Evolutionary conservation across 2,113 vertebrate genomes (phyloP), one percentile per base, ranked within the genome.

Genomic region (Oreochromis aureus): DNA sequence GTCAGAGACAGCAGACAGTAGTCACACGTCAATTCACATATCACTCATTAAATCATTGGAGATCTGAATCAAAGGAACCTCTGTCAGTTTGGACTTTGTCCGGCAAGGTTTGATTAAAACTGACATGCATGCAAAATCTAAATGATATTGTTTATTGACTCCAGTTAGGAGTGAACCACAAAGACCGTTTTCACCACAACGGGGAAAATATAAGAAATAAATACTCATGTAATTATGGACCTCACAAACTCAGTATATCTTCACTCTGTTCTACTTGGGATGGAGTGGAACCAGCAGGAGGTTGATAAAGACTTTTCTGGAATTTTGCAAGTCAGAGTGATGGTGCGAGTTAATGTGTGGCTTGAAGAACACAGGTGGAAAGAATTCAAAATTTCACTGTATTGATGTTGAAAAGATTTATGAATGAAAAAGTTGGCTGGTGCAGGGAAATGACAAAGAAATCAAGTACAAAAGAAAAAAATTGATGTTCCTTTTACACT

Each of bases 21-120:
- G 92, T 92, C 81, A 83, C 66, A 81, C 36, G 82, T 90, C 93
- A 92, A 55, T 83, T 91, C 91, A 76, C 59, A 87, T 87, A 92
- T 94, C 91, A 90, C 39, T 90, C 92, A 90, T 34, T 85, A 44
- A 87, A 86, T 82, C 90, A 71, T 27, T 63, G 6, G 82, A 80
- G 83, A 87, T 86, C 69, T 51, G 44, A 86, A 87, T 87, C 16
- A 6, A 84, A 79, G 80, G 56, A 71, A 39, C 48, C 76, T 58
- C 80, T 90, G 87, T 84, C 89, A 89, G 48, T 27, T 79, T 81
- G 78, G 76, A 34, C 86, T 73, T 10, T 59, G 83, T 51, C 83
- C 46, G 81, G 86, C 82, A 84, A 87, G 81, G 79, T 83, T 61
- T 36, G 44, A 92, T 89, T 85, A 59, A 85, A 89, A 69, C 27